Percentiles rank a stretch among this genome's conserved stretches.
Evolutionary conservation across 2,113 vertebrate species (phyloP).

Genomic region (Epinephelus moara): DNA sequence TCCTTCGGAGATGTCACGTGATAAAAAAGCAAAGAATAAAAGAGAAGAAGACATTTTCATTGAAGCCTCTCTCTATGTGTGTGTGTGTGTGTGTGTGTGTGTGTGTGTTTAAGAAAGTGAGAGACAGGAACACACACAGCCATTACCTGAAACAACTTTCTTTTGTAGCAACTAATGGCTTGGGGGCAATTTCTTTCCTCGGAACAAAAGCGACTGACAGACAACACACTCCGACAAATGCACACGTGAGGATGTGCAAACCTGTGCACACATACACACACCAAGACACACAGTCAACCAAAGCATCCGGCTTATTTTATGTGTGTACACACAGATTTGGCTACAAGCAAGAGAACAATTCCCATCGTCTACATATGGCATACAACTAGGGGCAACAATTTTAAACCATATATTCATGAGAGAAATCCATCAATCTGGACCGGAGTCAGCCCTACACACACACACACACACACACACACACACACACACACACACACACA

Average conservation of each 20-base stretch:
- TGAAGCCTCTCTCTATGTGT: slow-evolving; percentile 25
- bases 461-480: slow-evolving; percentile 22
- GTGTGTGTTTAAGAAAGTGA: slow-evolving; percentile 12
- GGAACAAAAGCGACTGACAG: slow-evolving; percentile 60
- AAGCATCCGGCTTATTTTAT: slow-evolving; percentile 20
- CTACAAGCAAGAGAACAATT: slow-evolving; percentile 45
- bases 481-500: slow-evolving; percentile 28
- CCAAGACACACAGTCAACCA: slow-evolving; percentile 20
- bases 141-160: slow-evolving; percentile 74
- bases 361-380: slow-evolving; percentile 47
- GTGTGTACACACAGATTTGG: slow-evolving; percentile 27
- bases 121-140: slow-evolving; percentile 53
- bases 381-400: slow-evolving; percentile 55
- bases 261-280: not conserved
- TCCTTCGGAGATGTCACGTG: slow-evolving; percentile 14
- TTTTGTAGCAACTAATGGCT: slow-evolving; percentile 64
- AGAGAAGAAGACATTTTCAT: slow-evolving; percentile 18
- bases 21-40: slow-evolving; percentile 22
- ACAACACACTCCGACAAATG: slow-evolving; percentile 21
- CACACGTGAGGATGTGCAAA: slow-evolving; percentile 25
- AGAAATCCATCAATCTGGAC: slow-evolving; percentile 58
- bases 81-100: slow-evolving; percentile 1
- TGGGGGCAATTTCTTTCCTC: slow-evolving; percentile 47
- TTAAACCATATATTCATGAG: slow-evolving; percentile 55
- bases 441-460: not conserved